Evolutionary conservation across 2,888 invertebrate genomes (phyloP), one percentile per base, ranked within the genome.

Genomic region (Thymelicus sylvestris): DNA sequence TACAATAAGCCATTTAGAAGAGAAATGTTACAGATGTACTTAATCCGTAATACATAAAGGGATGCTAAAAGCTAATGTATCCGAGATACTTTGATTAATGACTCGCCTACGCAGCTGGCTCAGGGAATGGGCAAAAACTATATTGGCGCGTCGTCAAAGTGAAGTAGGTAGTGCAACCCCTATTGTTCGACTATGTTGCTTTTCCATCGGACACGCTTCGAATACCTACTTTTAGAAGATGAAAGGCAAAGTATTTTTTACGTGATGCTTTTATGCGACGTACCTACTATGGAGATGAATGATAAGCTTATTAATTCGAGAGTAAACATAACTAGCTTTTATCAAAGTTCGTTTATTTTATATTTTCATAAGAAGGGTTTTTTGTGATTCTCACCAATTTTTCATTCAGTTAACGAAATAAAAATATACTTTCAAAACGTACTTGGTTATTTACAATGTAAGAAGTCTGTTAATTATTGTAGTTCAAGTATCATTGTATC

Each of bases 1-100:
- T 47, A 59, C 50, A 60, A 59, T 47, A 55, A 62, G 77, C 73
- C 70, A 72, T 73, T 77, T 76, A 72, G 67, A 73, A 76, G 74
- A 73, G 74, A 79, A 79, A 80, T 78, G 77, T 80, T 73, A 77
- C 78, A 79, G 76, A 77, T 73, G 76, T 73, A 70, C 48, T 66
- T 70, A 80, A 80, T 79, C 74, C 75, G 75, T 74, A 78, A 80
- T 81, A 86, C 83, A 87, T 88, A 86, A 86, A 85, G 81, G 82
- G 80, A 80, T 80, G 80, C 81, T 84, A 80, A 83, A 81, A 86
- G 88, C 86, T 86, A 87, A 86, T 86, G 86, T 84, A 84, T 85
- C 83, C 83, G 85, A 82, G 86, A 86, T 86, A 87, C 86, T 84
- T 88, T 91, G 92, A 92, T 92, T 91, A 92, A 92, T 92, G 91